Percentiles rank a stretch among this genome's conserved stretches.
Evolutionary conservation across 2,113 vertebrate genomes (phyloP).

Genomic region (Pycnonotus jocosus): DNA sequence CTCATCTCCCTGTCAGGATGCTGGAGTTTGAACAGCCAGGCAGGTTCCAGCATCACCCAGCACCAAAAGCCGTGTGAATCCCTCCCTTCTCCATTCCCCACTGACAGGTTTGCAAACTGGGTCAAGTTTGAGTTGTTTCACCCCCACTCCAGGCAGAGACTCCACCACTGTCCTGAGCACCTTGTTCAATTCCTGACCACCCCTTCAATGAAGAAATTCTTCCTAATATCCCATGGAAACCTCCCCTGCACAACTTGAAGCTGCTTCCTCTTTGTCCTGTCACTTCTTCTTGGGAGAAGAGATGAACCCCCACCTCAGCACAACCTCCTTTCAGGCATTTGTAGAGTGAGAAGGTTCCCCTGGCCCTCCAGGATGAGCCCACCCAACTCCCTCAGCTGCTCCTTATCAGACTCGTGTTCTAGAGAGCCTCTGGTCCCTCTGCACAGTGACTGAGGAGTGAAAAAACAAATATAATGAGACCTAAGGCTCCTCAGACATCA

Average conservation of each 20-base stretch:
- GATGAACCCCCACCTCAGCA: rapidly evolving
- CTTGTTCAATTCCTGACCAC: background rate
- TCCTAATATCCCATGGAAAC: background rate
- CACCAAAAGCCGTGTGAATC: background rate
- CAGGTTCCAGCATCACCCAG: background rate
- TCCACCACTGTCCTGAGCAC: background rate
- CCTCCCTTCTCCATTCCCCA: no score
- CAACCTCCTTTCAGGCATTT: background rate
- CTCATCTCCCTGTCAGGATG: background rate
- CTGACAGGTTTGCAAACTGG: background rate
- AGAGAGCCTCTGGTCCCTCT: background rate
- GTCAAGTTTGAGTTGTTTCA: background rate
- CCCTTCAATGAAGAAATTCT: background rate
- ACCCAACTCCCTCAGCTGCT: background rate
- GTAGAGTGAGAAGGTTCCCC: background rate
- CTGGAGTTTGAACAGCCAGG: background rate
- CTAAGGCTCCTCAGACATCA: background rate
- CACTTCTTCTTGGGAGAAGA: background rate
- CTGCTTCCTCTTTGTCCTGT: background rate
- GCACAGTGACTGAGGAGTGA: background rate
- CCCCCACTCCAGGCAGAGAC: background rate
- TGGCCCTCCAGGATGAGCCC: background rate
- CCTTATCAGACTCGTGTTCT: background rate
- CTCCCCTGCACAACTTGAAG: background rate
- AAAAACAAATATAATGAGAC: background rate